Conservation (phyloP, 2,888 invertebrate species). For the Synergus japonicus region DNA sequence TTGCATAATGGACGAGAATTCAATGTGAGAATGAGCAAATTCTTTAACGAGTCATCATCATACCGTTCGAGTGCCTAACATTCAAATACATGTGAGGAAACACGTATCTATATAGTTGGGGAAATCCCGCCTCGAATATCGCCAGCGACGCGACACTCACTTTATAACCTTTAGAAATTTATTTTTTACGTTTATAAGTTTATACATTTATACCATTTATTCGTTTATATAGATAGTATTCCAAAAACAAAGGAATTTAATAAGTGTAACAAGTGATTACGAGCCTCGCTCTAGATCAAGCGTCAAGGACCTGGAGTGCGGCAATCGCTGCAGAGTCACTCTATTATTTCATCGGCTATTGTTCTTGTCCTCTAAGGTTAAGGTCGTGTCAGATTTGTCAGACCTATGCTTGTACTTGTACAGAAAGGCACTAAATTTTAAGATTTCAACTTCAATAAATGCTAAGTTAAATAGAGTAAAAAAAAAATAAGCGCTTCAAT, state of each 20-base stretch:
- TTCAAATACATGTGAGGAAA: neutral
- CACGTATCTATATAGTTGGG: neutral
- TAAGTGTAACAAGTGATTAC: neutral
- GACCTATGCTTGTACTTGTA: neutral
- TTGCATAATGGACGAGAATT: neutral
- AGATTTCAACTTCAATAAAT: neutral
- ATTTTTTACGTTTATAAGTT: too few relatives aligned
- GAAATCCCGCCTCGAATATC: neutral
- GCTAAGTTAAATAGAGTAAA: neutral
- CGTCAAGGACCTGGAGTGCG: neutral
- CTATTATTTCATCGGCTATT: conserved; percentile 1
- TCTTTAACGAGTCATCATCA: neutral
- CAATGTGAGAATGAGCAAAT: neutral
- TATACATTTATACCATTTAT: neutral
- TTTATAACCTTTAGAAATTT: too few relatives aligned
- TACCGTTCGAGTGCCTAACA: neutral
- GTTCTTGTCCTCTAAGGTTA: neutral
- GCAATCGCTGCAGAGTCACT: neutral
- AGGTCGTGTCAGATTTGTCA: neutral
- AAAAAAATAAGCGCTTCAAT: neutral
- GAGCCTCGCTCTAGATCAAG: conserved; percentile 3
- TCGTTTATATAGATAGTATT: too few relatives aligned
- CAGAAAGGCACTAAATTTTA: too few relatives aligned
- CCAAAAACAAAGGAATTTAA: neutral
- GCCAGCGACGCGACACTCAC: neutral